A percentile compares a stretch with the other conserved stretches of the same genome.
These are phyloP conservation scores for Callipepla squamata DNA, from an alignment of 2,113 vertebrate species.

Conservation along the genomic window DNA sequence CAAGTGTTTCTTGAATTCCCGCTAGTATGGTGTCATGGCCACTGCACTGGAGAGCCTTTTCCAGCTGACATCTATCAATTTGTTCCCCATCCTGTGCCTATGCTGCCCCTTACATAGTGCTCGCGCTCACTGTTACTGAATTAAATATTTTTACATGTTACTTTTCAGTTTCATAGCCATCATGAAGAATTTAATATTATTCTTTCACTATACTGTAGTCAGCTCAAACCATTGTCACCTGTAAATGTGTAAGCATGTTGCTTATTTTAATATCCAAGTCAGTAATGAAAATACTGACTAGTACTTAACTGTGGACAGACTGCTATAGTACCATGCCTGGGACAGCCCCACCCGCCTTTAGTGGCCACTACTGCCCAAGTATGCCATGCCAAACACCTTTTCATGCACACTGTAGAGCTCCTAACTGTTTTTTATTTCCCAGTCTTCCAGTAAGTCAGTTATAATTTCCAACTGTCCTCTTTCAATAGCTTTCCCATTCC, in stretches of 20 bases:
- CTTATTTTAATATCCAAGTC: not conserved
- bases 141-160: not conserved
- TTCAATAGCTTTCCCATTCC: not conserved
- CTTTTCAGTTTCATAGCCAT: not conserved
- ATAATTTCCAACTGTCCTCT: not conserved
- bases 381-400: not conserved
- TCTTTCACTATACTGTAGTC: not conserved
- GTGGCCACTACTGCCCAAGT: not conserved
- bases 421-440: not conserved
- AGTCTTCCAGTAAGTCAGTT: not conserved
- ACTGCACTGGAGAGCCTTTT: not conserved
- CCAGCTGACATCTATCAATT: not conserved
- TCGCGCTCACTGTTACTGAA: not conserved
- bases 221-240: not conserved
- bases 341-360: not conserved
- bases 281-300: not conserved
- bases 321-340: not conserved
- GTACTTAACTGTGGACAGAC: not conserved
- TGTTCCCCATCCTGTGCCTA: not conserved
- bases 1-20: not conserved
- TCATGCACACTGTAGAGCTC: accelerated
- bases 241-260: not conserved
- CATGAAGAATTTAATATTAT: not conserved
- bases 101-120: not conserved
- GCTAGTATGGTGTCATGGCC: not conserved